Percentiles rank a stretch among this genome's conserved stretches.
These are phyloP conservation scores for Plebejus melissa DNA, from an alignment of 2,888 invertebrate species.

Conservation along the genomic window DNA sequence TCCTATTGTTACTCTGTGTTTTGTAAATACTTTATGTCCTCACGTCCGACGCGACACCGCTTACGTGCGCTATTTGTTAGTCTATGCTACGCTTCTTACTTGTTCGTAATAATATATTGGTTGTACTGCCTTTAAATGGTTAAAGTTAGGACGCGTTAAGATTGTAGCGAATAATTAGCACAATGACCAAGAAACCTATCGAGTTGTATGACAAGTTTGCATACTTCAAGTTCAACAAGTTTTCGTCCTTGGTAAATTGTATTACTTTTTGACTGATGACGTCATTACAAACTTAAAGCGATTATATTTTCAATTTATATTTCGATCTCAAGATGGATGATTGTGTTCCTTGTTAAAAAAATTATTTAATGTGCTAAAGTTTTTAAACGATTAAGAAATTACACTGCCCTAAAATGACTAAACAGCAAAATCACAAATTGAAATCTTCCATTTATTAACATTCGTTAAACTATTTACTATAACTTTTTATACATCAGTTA, in stretches of 20 bases:
- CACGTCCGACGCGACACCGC: slow-evolving; percentile 47
- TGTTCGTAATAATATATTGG: neutral
- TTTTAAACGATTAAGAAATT: neutral
- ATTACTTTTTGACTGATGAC: neutral
- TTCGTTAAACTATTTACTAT: neutral
- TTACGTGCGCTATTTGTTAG: neutral
- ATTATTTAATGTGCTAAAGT: neutral
- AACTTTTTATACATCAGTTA: slow-evolving; percentile 14
- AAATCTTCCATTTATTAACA: slow-evolving; percentile 15
- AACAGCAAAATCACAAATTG: slow-evolving; percentile 23
- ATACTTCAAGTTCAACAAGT: too few species aligned
- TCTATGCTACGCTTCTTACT: slow-evolving; percentile 13
- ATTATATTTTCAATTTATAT: neutral
- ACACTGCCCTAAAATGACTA: neutral
- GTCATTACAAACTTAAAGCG: neutral
- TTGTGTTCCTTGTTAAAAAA: neutral
- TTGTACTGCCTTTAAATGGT: neutral
- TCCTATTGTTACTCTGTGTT: slow-evolving; percentile 57
- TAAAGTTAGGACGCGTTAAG: neutral
- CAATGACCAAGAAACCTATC: too few species aligned
- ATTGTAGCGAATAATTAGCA: neutral
- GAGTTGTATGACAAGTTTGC: too few species aligned
- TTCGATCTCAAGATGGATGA: neutral
- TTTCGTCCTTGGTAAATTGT: too few species aligned
- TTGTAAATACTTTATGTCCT: slow-evolving; percentile 63